A percentile compares a stretch with the other conserved stretches of the same genome.
These are phyloP conservation scores for Gavia stellata DNA, from an alignment of 2,113 vertebrate species.

Conservation along the genomic window DNA sequence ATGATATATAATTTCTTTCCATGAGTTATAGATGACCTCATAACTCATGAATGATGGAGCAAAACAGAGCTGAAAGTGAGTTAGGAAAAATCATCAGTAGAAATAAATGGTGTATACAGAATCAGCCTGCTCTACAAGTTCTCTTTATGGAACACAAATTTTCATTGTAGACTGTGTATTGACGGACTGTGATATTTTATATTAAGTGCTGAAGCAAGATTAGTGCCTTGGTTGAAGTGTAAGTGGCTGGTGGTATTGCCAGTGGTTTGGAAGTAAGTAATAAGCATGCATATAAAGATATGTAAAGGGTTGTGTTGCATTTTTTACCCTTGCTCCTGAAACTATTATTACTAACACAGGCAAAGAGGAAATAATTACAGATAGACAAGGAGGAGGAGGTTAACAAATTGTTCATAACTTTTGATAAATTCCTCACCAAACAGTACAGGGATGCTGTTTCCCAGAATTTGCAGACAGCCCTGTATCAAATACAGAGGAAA, in stretches of 20 bases:
- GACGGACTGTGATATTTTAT: background rate
- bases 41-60: constrained; percentile 23
- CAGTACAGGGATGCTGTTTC: background rate
- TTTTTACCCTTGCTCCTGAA: background rate
- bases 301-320: background rate
- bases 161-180: background rate
- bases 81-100: background rate
- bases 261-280: background rate
- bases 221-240: background rate
- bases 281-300: background rate
- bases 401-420: background rate
- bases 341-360: background rate
- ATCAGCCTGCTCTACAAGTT: background rate
- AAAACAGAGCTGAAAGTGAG: background rate
- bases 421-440: background rate
- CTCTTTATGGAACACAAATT: background rate
- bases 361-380: background rate
- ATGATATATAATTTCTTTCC: background rate
- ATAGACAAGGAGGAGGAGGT: background rate
- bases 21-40: background rate
- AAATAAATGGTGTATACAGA: background rate
- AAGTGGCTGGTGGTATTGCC: background rate
- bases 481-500: background rate
- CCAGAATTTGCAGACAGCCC: background rate
- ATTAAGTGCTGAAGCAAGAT: background rate